A percentile compares a stretch with the other conserved stretches of the same genome.
Conservation (phyloP, 2,888 invertebrate genomes). For the Acleris holmiana region DNA sequence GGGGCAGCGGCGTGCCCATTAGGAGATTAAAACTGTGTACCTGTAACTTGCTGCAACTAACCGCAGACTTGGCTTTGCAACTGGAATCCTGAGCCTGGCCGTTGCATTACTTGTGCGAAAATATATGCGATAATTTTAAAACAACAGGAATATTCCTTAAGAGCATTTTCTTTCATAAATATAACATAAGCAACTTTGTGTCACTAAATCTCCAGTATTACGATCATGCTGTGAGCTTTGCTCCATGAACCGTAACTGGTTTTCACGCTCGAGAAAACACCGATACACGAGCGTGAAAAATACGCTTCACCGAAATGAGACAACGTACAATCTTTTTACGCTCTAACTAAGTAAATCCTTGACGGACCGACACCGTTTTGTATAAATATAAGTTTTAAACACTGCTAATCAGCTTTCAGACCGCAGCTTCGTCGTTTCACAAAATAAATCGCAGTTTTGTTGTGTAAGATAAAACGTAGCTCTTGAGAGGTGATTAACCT, state of each 20-base stretch:
- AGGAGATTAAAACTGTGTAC: slow-evolving; percentile 33
- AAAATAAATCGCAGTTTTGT: slow-evolving; percentile 21
- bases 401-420: slow-evolving; percentile 18
- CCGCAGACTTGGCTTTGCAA: slow-evolving; percentile 31
- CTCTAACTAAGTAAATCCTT: slow-evolving; percentile 10
- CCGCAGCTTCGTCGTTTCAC: slow-evolving; percentile 9
- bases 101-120: slow-evolving; percentile 3
- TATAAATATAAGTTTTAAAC: slow-evolving; percentile 12
- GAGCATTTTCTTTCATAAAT: not conserved
- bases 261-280: slow-evolving; percentile 11
- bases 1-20: slow-evolving; percentile 24
- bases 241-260: slow-evolving; percentile 28
- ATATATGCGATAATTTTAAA: slow-evolving; percentile 4
- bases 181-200: slow-evolving; percentile 1
- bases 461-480: slow-evolving; percentile 11
- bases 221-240: slow-evolving; percentile 16
- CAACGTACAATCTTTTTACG: slow-evolving; percentile 7
- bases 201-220: slow-evolving; percentile 16
- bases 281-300: slow-evolving; percentile 21
- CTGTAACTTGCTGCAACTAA: slow-evolving; percentile 20
- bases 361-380: slow-evolving; percentile 13
- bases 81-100: slow-evolving; percentile 1
- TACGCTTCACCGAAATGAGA: slow-evolving; percentile 12
- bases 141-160: not conserved
- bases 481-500: slow-evolving; percentile 13